Evolutionary conservation across 2,113 vertebrate species (phyloP), one percentile per base, ranked within the genome.

Genomic region (Manacus vitellinus): DNA sequence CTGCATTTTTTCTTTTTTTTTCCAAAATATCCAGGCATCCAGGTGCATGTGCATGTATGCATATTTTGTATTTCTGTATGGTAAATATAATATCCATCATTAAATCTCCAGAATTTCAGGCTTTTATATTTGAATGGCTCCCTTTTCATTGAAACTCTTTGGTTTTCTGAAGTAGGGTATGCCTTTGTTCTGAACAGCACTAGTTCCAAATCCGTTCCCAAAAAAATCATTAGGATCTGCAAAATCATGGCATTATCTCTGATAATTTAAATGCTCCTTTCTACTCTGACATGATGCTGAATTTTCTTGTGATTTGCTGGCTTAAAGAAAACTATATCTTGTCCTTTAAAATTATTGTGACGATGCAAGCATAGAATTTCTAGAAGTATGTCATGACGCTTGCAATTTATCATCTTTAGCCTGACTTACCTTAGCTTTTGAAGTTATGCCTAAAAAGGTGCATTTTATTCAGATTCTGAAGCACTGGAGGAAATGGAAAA

Each of bases 41-140:
- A 33, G 21, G 31, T 23, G 8, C 27, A 43, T 23, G 9, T 12
- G 17, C 0, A 3, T 4, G 2, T 25, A 3, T 56, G 7, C 8
- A 35, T 28, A 37, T 9, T 35, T 14, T 33, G 19, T 3, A 1
- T 17, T 20, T 73, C 89, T 14, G 14, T 68, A 55, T 35, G 15
- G 39, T 22, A 61, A 86, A 27, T 7, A 46, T 20, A 65, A 18
- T 25, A 46, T 22, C 11, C 0, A 0, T 28, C 10, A 35, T 41
- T 75, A 88, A 16, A 23, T 17, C 14, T 47, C 25, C 12, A 41
- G 46, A 81, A 63, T 82, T 67, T 23, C 8, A 24, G 61, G 8
- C 2, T 54, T 85, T 85, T 46, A 3, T 77, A 46, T 54, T 71
- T 78, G 31, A 89, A n/a, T 3, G 58, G 20, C 2, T 8, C 6